These are phyloP conservation scores for Buphagus erythrorhynchus DNA, from an alignment of 2,797 vertebrate species.

Conservation along the genomic window DNA sequence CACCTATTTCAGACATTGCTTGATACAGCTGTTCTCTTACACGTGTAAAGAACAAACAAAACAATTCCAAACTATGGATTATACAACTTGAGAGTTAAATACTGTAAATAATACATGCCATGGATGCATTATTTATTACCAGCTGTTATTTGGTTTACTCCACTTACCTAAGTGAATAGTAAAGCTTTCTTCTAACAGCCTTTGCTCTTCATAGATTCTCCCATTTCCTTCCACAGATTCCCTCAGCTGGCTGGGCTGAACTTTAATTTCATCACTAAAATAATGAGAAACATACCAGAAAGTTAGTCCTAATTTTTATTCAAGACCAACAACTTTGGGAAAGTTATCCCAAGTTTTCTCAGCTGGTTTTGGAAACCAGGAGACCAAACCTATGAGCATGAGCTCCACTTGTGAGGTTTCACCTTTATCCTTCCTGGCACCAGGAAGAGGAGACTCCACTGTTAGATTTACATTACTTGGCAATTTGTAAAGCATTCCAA, in stretches of 20 bases:
- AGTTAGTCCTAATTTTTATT: not conserved
- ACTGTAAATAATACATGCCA: not conserved
- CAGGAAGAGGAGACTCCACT: not conserved
- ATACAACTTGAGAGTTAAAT: not conserved
- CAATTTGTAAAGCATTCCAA: not conserved
- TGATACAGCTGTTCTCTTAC: not conserved
- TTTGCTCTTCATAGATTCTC: conserved; percentile 91
- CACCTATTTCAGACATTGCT: not conserved
- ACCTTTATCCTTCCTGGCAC: not conserved
- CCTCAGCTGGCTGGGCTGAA: conserved; percentile 89
- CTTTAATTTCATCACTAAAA: conserved; percentile 94
- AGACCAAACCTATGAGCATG: not conserved
- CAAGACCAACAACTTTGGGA: not conserved
- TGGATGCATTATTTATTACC: not conserved
- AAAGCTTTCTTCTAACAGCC: conserved; percentile 96
- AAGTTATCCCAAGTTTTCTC: not conserved
- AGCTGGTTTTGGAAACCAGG: not conserved
- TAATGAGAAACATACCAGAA: not conserved
- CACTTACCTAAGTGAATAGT: conserved; percentile 94
- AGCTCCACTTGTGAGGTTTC: not conserved
- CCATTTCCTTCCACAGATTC: conserved; percentile 83
- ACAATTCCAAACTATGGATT: not conserved
- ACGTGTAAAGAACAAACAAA: not conserved
- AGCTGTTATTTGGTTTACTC: not conserved
- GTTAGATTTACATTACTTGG: not conserved